Percentiles rank a stretch among this genome's conserved stretches.
phyloP scores from a whole-genome alignment of 2,113 vertebrate species.

The Diphyllodes magnificus region DNA sequence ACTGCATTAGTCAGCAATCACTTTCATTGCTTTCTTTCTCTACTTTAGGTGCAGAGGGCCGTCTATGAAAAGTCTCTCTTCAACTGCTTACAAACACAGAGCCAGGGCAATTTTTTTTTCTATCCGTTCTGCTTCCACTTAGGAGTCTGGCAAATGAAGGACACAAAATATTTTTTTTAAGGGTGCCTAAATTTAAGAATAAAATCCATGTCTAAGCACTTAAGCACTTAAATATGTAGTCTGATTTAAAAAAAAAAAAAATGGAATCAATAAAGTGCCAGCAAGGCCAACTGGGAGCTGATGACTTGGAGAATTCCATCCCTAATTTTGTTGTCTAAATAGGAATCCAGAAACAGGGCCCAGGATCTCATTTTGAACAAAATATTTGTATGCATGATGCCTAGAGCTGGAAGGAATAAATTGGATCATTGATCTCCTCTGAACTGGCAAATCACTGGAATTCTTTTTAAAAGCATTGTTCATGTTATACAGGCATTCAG shows the following conservation, averaged over 20 bases:
- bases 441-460: neutral
- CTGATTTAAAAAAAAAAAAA: neutral
- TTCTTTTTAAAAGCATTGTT: neutral
- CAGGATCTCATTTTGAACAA: neutral
- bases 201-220: conserved; percentile 6
- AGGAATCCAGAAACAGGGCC: neutral
- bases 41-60: neutral
- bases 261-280: neutral
- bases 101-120: neutral
- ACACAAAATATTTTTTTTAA: neutral
- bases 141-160: neutral
- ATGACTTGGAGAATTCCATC: neutral
- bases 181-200: conserved; percentile 3
- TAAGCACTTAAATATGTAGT: conserved; percentile 20
- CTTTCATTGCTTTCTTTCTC: neutral
- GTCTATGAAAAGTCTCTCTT: neutral
- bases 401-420: neutral
- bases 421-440: neutral
- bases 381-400: neutral
- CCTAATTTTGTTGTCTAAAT: neutral
- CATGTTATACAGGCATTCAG: neutral
- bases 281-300: neutral
- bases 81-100: neutral
- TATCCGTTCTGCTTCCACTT: neutral
- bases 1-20: neutral